Evolutionary conservation across 92 coral and sea anemone genomes (phyloP).

Genomic region (Zoanthus solanderi): DNA sequence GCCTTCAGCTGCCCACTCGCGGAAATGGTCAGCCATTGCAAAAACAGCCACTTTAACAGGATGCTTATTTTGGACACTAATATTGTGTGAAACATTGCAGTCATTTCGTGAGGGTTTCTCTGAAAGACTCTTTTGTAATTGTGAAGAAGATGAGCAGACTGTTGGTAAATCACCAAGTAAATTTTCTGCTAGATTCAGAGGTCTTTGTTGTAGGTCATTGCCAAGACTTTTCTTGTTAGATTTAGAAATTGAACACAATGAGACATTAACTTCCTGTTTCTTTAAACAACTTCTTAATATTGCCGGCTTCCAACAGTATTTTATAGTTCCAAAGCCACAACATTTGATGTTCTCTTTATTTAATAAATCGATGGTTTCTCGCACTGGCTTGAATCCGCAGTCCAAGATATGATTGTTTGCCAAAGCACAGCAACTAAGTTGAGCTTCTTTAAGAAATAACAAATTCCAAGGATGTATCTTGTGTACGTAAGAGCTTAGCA

Average conservation of each 20-base stretch:
- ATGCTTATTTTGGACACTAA: not conserved
- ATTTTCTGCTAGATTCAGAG: not conserved
- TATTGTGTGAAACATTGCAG: not conserved
- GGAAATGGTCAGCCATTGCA: conserved; percentile 46
- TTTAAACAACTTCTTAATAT: not conserved
- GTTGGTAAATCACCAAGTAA: not conserved
- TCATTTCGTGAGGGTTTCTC: not conserved
- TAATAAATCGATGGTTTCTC: conserved; percentile 27
- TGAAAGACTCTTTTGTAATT: not conserved
- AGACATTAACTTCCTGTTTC: not conserved
- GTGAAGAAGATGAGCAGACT: not conserved
- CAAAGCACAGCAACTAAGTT: conserved; percentile 19
- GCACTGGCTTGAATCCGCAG: conserved; percentile 27
- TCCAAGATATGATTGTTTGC: conserved; percentile 38
- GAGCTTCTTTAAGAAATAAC: conserved; percentile 37
- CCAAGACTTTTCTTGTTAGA: not conserved
- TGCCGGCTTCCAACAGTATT: conserved; percentile 43
- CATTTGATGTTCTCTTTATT: conserved; percentile 39
- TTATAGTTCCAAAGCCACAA: conserved; percentile 39
- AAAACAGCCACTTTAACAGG: conserved; percentile 34
- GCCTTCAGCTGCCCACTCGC: conserved; percentile 52
- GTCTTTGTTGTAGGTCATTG: not conserved
- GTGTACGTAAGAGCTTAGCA: not conserved
- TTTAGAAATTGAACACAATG: not conserved
- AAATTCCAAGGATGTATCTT: conserved; percentile 28